Base-by-base conservation (phyloP, 1,140 invertebrate species). In the Drosophila mojavensis region DNA sequence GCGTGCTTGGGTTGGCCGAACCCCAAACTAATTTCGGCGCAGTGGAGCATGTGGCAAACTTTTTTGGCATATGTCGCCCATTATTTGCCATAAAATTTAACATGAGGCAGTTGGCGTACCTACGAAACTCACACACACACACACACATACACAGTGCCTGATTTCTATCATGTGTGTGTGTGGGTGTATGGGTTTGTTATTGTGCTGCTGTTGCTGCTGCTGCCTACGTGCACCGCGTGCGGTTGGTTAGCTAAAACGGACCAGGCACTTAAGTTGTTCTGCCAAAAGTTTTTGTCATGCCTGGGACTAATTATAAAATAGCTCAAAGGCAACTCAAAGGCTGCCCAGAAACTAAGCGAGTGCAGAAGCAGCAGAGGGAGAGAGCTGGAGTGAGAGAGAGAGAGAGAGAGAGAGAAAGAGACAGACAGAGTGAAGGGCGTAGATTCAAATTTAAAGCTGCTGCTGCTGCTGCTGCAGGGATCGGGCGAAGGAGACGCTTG, bases 281-380 rank as follows among this genome's bases (percentile, higher is more conserved):
- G 83, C 76, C 84, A 88, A 83, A 86, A 86, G 47, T 89, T 86
- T 84, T 89, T 84, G 84, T 84, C 84, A 84, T 89, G 85, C 78
- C 85, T 89, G 84, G 80, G 80, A 84, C 84, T 89, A 89, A 89
- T 89, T 89, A 89, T 89, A 89, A 89, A 89, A 89, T 89, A 89
- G 84, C 84, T 89, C 80, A 89, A 89, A 89, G 84, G 84, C 84
- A 78, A 69, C 73, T 89, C 78, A 76, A 76, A 79, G 69, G 83
- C 75, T 71, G 62, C 61, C 47, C 66, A 63, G 36, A 50, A 50
- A 50, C 24, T 50, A 50, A 50, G 48, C 24, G 48, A 26, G 33
- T 47, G 43, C 43, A 9, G n/a, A 17, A 45, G 1, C 43, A 17
- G 5, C n/a, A 17, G 43, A 45, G 1, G 17, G 17, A 17, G 17